Percentiles rank a stretch among this genome's conserved stretches.
Conservation (phyloP, 2,113 vertebrate genomes). For the Todiramphus chloris region DNA sequence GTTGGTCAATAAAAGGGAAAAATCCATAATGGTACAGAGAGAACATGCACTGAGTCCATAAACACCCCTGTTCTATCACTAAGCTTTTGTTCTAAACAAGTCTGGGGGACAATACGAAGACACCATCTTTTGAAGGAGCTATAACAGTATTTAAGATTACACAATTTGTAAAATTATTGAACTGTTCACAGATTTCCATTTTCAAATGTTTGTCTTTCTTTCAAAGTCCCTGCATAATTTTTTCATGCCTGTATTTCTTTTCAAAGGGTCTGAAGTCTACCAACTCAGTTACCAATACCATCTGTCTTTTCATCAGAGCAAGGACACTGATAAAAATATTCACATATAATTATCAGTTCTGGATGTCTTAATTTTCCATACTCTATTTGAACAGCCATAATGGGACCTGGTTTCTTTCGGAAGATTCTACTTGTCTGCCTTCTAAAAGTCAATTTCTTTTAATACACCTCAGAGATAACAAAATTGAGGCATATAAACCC, state of each 20-base stretch:
- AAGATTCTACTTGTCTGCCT: background rate
- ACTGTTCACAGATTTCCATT: background rate
- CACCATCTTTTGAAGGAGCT: background rate
- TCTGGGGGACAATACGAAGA: background rate
- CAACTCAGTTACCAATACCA: accelerated
- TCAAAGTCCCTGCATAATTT: background rate
- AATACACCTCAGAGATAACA: background rate
- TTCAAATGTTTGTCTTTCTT: background rate
- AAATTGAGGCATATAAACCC: background rate
- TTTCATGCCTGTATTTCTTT: background rate
- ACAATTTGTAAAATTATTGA: background rate
- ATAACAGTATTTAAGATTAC: background rate
- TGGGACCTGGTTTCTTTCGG: background rate
- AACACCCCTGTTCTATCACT: background rate
- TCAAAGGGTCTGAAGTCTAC: background rate
- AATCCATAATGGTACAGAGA: background rate
- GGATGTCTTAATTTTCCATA: background rate
- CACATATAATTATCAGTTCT: background rate
- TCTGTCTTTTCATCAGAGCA: background rate
- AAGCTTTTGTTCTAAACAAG: background rate
- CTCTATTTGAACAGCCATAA: background rate
- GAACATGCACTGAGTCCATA: background rate
- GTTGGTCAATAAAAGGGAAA: background rate
- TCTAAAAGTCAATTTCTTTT: background rate
- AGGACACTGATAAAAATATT: background rate